Base-by-base conservation (phyloP, 1,140 invertebrate species). In the Trichomalopsis sarcophagae region DNA sequence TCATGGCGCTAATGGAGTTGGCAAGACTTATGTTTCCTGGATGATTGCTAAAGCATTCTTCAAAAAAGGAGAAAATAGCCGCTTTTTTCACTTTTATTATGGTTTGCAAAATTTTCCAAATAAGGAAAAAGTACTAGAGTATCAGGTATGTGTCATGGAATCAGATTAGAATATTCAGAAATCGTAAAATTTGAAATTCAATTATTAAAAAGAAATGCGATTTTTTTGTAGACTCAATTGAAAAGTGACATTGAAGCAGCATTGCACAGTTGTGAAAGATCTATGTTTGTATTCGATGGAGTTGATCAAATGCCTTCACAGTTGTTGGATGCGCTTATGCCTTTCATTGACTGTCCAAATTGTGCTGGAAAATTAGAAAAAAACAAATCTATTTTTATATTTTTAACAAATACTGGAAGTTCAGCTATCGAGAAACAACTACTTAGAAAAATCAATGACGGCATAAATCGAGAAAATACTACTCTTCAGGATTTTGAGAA, bases 231-330 rank as follows among this genome's bases (percentile, higher is more conserved):
- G 96, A 88, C 92, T 33, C 88, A 94, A 87, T 88, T 97, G 21
- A 91, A 93, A 75, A 87, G 92, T 3, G 93, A 94, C 88, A 95
- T 98, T 69, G 92, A 94, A 84, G 91, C 91, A 0, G 94, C 95
- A 89, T 94, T 98, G 10, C 91, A 91, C 55, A 88, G 90, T 11
- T 99, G 98, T 94, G 93, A 94, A 14, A 93, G 94, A 75, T 96
- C 97, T 0, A 88, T 99, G 44, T 99, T 99, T 91, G 96, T 99
- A 87, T 99, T 99, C 94, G 99, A 99, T 94, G 99, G 99, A 94
- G 96, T 99, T 14, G 97, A 99, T 91, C 98, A 99, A 91, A 98
- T 99, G 94, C 97, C 97, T 9, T 90, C 94, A 27, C 95, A 96
- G 13, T 90, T 99, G 10, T 94, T 99, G 21, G 96, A 99, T 92